These are phyloP conservation scores for Salminus brasiliensis DNA, from an alignment of 2,113 vertebrate species.

Conservation along the genomic window DNA sequence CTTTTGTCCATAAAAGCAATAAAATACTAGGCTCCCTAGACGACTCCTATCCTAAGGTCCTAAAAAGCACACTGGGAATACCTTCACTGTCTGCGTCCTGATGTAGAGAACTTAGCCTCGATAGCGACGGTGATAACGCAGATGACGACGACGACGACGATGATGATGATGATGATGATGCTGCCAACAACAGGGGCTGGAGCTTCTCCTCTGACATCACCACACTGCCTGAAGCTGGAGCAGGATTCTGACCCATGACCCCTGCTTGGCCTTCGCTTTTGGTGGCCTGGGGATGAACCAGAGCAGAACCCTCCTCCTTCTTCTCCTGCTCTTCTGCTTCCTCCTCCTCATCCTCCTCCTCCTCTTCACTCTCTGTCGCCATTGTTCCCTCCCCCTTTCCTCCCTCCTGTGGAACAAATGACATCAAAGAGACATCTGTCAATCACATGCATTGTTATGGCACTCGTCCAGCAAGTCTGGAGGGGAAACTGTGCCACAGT, in stretches of 20 bases:
- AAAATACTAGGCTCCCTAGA: too few species aligned
- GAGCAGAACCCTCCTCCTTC: background rate
- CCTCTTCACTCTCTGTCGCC: constrained; percentile 45
- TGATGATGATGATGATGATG: background rate
- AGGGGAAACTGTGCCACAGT: too few species aligned
- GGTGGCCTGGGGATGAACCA: background rate
- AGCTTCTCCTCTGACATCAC: background rate
- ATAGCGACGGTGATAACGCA: too few species aligned
- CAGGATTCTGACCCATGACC: background rate
- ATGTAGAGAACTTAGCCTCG: background rate
- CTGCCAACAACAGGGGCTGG: background rate
- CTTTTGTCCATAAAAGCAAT: too few species aligned
- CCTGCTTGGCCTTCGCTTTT: background rate
- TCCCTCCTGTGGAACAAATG: constrained; percentile 44
- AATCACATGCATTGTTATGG: background rate
- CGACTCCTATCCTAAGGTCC: too few species aligned
- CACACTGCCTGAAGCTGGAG: background rate
- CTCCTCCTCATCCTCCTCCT: constrained; percentile 34
- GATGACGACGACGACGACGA: background rate
- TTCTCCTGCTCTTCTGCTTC: background rate
- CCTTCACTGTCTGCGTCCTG: constrained; percentile 38
- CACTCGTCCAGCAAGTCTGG: background rate
- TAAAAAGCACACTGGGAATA: too few species aligned
- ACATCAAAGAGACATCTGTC: constrained; percentile 16
- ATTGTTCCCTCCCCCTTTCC: constrained; percentile 48